phyloP scores from a whole-genome alignment of 1,140 invertebrate genomes.

The Drosophila melanica region DNA sequence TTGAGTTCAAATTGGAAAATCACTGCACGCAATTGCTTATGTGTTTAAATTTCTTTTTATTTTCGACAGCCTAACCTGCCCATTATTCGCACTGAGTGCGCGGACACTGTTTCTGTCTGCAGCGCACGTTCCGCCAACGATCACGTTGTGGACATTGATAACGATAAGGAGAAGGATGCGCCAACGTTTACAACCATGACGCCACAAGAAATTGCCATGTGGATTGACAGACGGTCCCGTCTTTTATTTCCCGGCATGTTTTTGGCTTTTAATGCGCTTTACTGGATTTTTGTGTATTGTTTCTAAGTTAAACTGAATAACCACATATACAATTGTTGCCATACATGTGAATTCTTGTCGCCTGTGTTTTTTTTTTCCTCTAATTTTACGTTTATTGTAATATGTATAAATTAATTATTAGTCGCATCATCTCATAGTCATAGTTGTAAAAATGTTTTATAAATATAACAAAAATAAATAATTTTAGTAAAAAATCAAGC shows the following conservation, averaged over 20 bases:
- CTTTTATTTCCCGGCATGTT: constrained; percentile 91
- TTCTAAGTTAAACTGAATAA: constrained; percentile 51
- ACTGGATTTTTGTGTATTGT: constrained; percentile 91
- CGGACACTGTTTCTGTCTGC: constrained; percentile 67
- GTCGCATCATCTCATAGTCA: constrained; percentile 56
- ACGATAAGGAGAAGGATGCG: constrained; percentile 84
- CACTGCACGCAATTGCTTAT: not conserved
- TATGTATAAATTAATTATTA: constrained; percentile 43
- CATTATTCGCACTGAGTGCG: constrained; percentile 78
- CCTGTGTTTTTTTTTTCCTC: constrained; percentile 50
- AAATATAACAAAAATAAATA: constrained; percentile 39
- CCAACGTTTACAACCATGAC: constrained; percentile 90
- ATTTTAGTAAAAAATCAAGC: constrained; percentile 11
- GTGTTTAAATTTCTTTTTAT: not conserved
- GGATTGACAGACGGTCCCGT: constrained; percentile 91
- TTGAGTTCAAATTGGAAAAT: too few species aligned
- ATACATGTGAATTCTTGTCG: constrained; percentile 64
- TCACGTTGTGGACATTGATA: constrained; percentile 75
- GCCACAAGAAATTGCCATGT: constrained; percentile 93
- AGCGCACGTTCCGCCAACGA: constrained; percentile 64
- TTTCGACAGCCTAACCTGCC: constrained; percentile 61
- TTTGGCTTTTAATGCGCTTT: constrained; percentile 92
- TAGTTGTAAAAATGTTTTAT: constrained; percentile 48
- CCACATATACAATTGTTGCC: constrained; percentile 31
- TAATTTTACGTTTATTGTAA: constrained; percentile 45